A percentile compares a stretch with the other conserved stretches of the same genome.
Evolutionary conservation across 2,113 vertebrate genomes (phyloP).

Genomic region (Tenebrosternarchus preto): DNA sequence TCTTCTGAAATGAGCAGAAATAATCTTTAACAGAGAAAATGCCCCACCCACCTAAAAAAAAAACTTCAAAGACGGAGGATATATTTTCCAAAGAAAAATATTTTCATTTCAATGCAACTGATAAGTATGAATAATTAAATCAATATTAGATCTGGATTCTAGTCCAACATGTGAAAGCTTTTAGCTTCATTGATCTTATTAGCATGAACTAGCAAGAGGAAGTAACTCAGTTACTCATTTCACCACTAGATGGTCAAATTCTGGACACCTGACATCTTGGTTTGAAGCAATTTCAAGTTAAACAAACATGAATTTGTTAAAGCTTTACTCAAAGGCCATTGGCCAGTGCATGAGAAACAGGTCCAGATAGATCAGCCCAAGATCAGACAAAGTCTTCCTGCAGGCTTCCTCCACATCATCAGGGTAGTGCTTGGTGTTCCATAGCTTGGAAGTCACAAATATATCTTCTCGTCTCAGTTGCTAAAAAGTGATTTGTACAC

Average conservation of each 20-base stretch:
- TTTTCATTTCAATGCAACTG: too few relatives aligned
- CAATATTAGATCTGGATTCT: too few relatives aligned
- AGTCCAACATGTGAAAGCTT: too few relatives aligned
- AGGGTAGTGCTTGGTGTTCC: constrained; percentile 77
- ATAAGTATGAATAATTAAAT: too few relatives aligned
- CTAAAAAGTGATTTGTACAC: constrained; percentile 53
- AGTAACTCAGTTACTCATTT: too few relatives aligned
- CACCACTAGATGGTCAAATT: not conserved
- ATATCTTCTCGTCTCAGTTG: constrained; percentile 66
- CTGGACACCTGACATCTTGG: not conserved
- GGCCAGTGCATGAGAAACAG: constrained; percentile 81
- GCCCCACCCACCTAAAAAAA: too few relatives aligned
- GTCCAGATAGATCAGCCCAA: constrained; percentile 71
- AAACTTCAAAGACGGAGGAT: too few relatives aligned
- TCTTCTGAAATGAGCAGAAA: constrained; percentile 57
- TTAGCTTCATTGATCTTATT: too few relatives aligned
- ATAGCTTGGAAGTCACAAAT: constrained; percentile 77
- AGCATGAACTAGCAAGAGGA: too few relatives aligned
- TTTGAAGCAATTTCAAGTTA: not conserved
- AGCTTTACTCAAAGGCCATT: constrained; percentile 71
- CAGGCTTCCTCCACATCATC: constrained; percentile 73
- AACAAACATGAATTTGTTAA: not conserved
- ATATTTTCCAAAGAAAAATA: too few relatives aligned
- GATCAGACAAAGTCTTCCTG: constrained; percentile 65
- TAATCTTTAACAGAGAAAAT: too few relatives aligned